phyloP scores from a whole-genome alignment of 1,140 invertebrate species.

The Rhagoletis zephyria region DNA sequence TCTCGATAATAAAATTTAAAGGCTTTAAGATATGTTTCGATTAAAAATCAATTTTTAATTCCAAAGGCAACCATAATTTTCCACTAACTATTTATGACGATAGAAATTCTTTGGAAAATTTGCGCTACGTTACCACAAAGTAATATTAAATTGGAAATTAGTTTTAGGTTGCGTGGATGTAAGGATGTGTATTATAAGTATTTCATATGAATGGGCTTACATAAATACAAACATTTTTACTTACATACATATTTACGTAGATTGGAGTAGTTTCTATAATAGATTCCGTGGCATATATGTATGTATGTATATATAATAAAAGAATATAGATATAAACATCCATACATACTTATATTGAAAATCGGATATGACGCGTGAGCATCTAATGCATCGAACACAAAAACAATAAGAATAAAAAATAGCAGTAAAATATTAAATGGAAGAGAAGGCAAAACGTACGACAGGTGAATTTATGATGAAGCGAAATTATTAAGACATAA shows the following conservation, averaged over 20 bases:
- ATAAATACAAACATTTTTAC: too few relatives aligned
- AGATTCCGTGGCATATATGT: background rate
- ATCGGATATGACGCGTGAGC: background rate
- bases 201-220: too few relatives aligned
- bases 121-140: background rate
- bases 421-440: constrained; percentile 20
- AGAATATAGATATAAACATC: background rate
- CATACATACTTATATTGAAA: background rate
- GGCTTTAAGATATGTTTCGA: background rate
- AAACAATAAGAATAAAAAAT: background rate
- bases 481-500: constrained; percentile 18
- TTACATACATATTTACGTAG: background rate
- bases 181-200: too few relatives aligned
- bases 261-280: background rate
- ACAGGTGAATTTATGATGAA: constrained; percentile 48
- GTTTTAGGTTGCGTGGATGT: background rate
- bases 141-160: constrained; percentile 35
- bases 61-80: constrained; percentile 3
- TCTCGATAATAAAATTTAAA: background rate
- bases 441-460: background rate
- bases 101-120: constrained; percentile 31
- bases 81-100: background rate
- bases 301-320: background rate
- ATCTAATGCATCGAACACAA: background rate
- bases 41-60: constrained; percentile 28